Evolutionary conservation across 1,140 invertebrate genomes (phyloP).

Genomic region (Aphelinus certus): DNA sequence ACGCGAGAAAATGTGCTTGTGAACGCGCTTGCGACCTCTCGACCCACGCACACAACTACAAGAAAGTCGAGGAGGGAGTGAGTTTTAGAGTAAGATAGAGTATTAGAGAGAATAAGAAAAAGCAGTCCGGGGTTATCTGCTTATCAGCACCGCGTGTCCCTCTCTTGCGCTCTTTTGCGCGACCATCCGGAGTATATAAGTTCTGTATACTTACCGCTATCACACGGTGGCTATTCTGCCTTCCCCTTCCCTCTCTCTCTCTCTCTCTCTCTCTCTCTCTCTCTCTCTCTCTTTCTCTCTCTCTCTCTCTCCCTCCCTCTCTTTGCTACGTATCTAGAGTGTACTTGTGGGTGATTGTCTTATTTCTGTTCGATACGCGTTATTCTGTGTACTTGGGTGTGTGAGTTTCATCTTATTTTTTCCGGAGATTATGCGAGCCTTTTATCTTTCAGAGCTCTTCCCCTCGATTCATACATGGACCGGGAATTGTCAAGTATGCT

Average conservation of each 20-base stretch:
- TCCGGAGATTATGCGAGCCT: no score
- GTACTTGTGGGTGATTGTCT: no score
- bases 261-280: background rate
- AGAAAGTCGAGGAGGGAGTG: background rate
- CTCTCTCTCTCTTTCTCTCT: background rate
- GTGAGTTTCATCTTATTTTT: no score
- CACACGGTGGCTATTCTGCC: background rate
- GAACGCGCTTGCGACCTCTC: slow-evolving; percentile 27
- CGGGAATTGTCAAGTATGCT: no score
- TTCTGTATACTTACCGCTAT: no score
- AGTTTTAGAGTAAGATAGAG: background rate
- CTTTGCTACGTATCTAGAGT: no score
- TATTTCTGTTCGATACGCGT: no score
- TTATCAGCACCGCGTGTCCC: slow-evolving; percentile 16
- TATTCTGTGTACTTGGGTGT: no score
- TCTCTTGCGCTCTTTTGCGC: background rate
- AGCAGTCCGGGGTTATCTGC: slow-evolving; percentile 32
- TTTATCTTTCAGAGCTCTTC: no score
- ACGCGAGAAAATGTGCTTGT: slow-evolving; percentile 1
- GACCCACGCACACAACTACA: slow-evolving; percentile 14
- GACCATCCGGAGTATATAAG: no score
- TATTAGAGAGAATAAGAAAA: slow-evolving; percentile 12
- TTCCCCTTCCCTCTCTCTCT: slow-evolving; percentile 1
- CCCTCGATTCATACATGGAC: no score
- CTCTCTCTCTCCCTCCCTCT: background rate